These are phyloP conservation scores for Oreochromis niloticus DNA, from an alignment of 2,113 vertebrate species.

Conservation along the genomic window DNA sequence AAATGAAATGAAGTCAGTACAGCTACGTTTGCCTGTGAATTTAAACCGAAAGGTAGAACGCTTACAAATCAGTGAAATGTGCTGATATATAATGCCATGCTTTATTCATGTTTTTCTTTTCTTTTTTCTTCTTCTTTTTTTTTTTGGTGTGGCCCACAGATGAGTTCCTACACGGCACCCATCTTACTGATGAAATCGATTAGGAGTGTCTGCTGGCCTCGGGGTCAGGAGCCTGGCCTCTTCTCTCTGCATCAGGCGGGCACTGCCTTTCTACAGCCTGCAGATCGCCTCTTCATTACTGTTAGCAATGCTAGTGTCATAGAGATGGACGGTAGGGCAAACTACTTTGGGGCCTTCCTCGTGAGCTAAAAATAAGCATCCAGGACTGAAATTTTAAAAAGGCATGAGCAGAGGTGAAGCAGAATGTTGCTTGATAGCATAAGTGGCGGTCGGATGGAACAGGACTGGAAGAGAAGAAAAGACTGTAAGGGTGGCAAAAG, in stretches of 20 bases:
- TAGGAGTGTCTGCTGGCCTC: conserved; percentile 86
- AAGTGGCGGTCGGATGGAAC: not conserved
- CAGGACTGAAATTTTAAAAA: not conserved
- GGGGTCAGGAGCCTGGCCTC: conserved; percentile 80
- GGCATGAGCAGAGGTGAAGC: not conserved
- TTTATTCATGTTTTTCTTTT: not conserved
- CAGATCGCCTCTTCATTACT: conserved; percentile 85
- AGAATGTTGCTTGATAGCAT: not conserved
- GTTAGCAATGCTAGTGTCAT: conserved; percentile 80
- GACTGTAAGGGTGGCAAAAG: not conserved
- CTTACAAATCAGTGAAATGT: not conserved
- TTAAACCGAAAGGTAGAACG: not conserved
- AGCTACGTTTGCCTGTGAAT: not conserved
- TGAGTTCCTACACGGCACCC: conserved; percentile 80
- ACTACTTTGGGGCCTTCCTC: conserved; percentile 88
- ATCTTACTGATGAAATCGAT: conserved; percentile 90
- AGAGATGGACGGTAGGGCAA: conserved; percentile 86
- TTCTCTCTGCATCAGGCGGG: conserved; percentile 92
- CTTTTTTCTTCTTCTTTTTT: not conserved
- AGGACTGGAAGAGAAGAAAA: not conserved
- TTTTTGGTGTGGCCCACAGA: conserved; percentile 24
- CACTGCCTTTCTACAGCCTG: conserved; percentile 78
- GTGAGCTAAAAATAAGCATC: conserved; percentile 64
- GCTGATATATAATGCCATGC: not conserved
- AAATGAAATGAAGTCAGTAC: not conserved